Percentiles rank a stretch among this genome's conserved stretches.
Evolutionary conservation across 2,797 vertebrate species (phyloP).

Genomic region (Myotis pilosus): DNA sequence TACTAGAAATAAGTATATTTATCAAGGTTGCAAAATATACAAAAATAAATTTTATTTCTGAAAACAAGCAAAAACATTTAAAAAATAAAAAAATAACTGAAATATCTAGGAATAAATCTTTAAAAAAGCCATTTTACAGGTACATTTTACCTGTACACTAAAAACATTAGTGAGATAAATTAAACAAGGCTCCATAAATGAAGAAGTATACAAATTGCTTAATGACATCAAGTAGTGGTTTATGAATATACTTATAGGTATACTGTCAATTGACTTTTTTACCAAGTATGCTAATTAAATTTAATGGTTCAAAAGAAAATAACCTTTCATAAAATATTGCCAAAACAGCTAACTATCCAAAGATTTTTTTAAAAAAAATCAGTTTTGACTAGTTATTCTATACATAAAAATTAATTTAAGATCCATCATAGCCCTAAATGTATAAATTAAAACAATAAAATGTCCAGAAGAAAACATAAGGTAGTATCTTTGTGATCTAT

Average conservation of each 20-base stretch:
- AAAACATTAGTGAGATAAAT: background rate
- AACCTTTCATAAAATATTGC: background rate
- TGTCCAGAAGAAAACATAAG: background rate
- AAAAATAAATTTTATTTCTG: background rate
- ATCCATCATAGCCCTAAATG: background rate
- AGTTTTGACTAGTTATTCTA: background rate
- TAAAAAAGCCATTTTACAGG: background rate
- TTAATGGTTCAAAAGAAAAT: background rate
- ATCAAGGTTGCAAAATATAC: background rate
- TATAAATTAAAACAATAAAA: background rate
- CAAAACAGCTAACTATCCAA: background rate
- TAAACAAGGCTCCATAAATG: background rate
- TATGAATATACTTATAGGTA: background rate
- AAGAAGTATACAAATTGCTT: background rate
- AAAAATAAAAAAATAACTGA: background rate
- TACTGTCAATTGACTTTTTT: background rate
- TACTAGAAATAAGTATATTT: background rate
- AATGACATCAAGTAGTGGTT: background rate
- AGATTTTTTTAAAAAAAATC: background rate
- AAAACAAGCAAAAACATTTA: background rate
- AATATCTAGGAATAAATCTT: background rate
- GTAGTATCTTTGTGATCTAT: background rate
- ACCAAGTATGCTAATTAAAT: background rate
- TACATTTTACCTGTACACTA: background rate
- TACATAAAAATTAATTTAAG: background rate